Percentiles rank a stretch among this genome's conserved stretches.
phyloP scores from a whole-genome alignment of 1,140 invertebrate species.

The Venturia canescens region DNA sequence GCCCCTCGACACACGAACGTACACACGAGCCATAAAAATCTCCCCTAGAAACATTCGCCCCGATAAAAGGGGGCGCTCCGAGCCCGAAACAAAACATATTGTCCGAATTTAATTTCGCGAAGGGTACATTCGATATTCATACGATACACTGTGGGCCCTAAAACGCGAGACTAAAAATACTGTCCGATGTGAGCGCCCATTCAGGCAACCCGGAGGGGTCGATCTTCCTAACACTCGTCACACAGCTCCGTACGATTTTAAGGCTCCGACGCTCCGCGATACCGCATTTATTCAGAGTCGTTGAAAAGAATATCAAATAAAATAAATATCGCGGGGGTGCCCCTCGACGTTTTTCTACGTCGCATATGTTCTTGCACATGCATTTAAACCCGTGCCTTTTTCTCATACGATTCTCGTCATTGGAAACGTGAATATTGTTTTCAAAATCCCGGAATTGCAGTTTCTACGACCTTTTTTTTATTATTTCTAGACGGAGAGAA shows the following conservation, averaged over 20 bases:
- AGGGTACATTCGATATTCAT: slow-evolving; percentile 76
- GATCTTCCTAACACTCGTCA: slow-evolving; percentile 47
- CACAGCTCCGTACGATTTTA: slow-evolving; percentile 8
- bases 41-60: not conserved
- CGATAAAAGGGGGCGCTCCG: slow-evolving; percentile 63
- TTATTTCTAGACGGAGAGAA: too few relatives aligned
- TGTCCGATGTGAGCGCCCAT: slow-evolving; percentile 52
- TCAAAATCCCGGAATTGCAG: too few relatives aligned
- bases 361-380: slow-evolving; percentile 1
- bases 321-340: not conserved
- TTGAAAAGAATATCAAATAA: not conserved
- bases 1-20: not conserved
- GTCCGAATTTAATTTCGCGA: slow-evolving; percentile 75
- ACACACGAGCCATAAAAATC: not conserved
- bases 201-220: slow-evolving; percentile 56
- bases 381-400: too few relatives aligned
- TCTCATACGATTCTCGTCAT: too few relatives aligned
- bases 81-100: slow-evolving; percentile 76
- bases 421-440: too few relatives aligned
- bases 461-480: too few relatives aligned
- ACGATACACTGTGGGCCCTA: slow-evolving; percentile 67
- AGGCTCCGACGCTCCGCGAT: not conserved
- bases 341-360: not conserved
- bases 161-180: slow-evolving; percentile 70
- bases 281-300: not conserved